Evolutionary conservation across 2,888 invertebrate genomes (phyloP), one percentile per base, ranked within the genome.

Genomic region (Drosophila rellima): DNA sequence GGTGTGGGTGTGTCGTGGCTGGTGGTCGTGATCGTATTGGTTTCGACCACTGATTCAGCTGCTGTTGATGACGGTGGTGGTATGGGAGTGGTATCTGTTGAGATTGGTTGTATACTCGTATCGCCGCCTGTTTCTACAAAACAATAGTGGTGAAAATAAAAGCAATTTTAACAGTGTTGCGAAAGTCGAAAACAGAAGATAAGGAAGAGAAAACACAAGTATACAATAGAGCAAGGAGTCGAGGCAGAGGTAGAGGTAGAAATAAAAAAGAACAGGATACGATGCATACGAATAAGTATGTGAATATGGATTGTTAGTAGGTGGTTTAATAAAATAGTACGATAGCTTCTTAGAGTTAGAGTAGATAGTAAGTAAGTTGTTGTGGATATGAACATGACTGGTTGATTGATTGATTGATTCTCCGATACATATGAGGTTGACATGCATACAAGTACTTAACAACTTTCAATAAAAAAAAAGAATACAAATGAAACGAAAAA

Each of bases 111-210:
- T 82, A 83, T 80, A 35, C 35, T n/a, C 35, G 35, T n/a, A 78
- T 91, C 92, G 88, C 87, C 91, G 91, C 91, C 90, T 92, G 92
- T 89, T 90, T 92, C 93, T 92, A 91, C 78, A 93, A 92, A 92
- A 92, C 88, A 91, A 92, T 90, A 88, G 88, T 82, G 88, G 85
- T 90, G 87, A 86, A 90, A 92, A 91, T 83, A 84, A 89, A 87
- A 90, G 84, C 89, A 88, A 83, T 83, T 90, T 90, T 91, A 82
- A 89, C 73, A 89, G 89, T 82, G 87, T 91, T 88, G 89, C 85
- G 89, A 83, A 80, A 88, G 83, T 88, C 86, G 80, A 76, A 76
- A 85, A 74, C 84, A 80, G 68, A 84, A 87, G 85, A 90, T 78
- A 71, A 74, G 81, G 80, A 78, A 84, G 81, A 74, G 59, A 62